These are phyloP conservation scores for Atlantisia rogersi DNA, from an alignment of 2,113 vertebrate species.

Conservation along the genomic window DNA sequence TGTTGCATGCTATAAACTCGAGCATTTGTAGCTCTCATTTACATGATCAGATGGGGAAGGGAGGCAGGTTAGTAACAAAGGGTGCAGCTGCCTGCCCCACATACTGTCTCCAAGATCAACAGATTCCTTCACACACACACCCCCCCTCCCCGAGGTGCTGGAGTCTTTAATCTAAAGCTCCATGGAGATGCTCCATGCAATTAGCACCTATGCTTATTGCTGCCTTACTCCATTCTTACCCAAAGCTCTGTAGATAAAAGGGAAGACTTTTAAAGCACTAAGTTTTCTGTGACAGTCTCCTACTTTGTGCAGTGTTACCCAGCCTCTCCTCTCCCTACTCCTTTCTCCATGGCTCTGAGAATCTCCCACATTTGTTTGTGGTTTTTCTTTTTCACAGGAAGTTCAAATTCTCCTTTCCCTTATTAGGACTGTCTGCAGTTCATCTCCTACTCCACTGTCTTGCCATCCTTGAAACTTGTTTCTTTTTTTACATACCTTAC, in stretches of 20 bases:
- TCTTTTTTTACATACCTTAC: not conserved
- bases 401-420: not conserved
- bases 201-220: conserved; percentile 30
- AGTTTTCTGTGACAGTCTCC: not conserved
- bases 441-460: not conserved
- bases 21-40: not conserved
- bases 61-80: not conserved
- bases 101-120: conserved; percentile 9
- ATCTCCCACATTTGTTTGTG: conserved; percentile 35
- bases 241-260: conserved; percentile 52
- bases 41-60: conserved; percentile 1
- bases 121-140: conserved; percentile 16
- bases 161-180: conserved; percentile 35
- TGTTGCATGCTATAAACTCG: not conserved
- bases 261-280: conserved; percentile 2
- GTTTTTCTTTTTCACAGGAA: conserved; percentile 38
- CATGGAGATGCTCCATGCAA: conserved; percentile 41
- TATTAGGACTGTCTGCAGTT: conserved; percentile 6
- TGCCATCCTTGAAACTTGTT: not conserved
- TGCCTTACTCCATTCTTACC: conserved; percentile 1
- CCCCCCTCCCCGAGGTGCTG: conserved; percentile 35
- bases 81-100: conserved; percentile 43
- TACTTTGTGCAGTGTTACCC: not conserved
- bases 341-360: not conserved
- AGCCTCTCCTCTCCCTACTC: not conserved